phyloP scores from a whole-genome alignment of 2,888 invertebrate species.

The Endomychus coccineus region DNA sequence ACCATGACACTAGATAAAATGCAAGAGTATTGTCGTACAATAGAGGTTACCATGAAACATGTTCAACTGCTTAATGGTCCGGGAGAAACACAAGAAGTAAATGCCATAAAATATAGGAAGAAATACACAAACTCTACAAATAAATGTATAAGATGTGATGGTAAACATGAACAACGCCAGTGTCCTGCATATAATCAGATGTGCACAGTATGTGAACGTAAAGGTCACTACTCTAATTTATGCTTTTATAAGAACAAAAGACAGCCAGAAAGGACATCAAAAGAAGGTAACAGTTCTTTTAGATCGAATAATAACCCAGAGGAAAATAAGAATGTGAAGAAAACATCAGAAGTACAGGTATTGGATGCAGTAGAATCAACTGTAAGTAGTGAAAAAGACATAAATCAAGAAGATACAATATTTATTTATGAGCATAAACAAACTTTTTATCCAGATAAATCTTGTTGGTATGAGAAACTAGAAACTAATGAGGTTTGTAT shows the following conservation, averaged over 20 bases:
- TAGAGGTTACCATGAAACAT: conserved; percentile 4
- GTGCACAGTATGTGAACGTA: conserved; percentile 2
- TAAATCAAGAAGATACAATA: no score
- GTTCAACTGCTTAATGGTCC: not conserved
- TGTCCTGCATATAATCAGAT: conserved; percentile 2
- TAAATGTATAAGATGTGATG: conserved; percentile 4
- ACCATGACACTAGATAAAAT: conserved; percentile 4
- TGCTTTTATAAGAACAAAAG: conserved; percentile 2
- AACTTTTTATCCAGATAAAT: no score
- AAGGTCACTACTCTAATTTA: conserved; percentile 2
- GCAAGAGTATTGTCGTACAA: conserved; percentile 2
- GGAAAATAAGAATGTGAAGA: no score
- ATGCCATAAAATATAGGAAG: not conserved
- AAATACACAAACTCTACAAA: not conserved
- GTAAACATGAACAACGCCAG: not conserved
- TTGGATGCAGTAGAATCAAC: no score
- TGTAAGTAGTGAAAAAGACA: no score
- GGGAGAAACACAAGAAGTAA: conserved; percentile 2
- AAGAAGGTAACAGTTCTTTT: no score
- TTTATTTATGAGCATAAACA: no score
- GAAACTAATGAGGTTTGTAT: no score
- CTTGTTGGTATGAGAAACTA: no score
- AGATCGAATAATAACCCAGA: no score
- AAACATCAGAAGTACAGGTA: no score
- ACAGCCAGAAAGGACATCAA: no score